Conservation (phyloP, 2,797 vertebrate species). For the Pseudocheirus occidentalis region DNA sequence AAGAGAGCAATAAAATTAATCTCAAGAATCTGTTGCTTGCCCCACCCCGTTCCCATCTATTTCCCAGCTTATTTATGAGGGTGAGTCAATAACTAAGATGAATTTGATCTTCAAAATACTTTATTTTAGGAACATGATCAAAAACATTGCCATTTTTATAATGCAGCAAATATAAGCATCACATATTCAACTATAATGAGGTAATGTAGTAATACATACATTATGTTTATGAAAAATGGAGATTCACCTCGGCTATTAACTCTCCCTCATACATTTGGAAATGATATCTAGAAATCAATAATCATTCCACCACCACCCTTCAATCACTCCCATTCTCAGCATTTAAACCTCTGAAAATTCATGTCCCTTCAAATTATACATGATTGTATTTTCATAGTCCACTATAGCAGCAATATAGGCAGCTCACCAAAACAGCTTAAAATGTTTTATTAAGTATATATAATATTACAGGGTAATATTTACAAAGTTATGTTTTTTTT, state of each 20-base stretch:
- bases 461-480: constrained; percentile 83
- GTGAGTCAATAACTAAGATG: not conserved
- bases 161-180: constrained; percentile 2
- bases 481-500: constrained; percentile 85
- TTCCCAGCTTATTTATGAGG: not conserved
- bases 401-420: constrained; percentile 53
- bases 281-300: constrained; percentile 28
- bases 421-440: constrained; percentile 75
- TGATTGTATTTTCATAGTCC: constrained; percentile 3
- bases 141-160: not conserved
- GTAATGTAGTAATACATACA: not conserved
- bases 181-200: not conserved
- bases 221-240: not conserved
- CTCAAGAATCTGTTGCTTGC: constrained; percentile 1
- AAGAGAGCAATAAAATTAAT: not conserved
- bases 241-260: not conserved
- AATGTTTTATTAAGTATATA: constrained; percentile 82
- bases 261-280: not conserved
- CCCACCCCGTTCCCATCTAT: not conserved
- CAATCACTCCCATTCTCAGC: constrained; percentile 15
- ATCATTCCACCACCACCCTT: not conserved
- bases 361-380: constrained; percentile 39
- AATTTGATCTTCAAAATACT: not conserved
- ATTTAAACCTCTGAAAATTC: not conserved
- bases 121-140: constrained; percentile 5